Evolutionary conservation across 2,113 vertebrate genomes (phyloP).

Genomic region (Pygoscelis adeliae): DNA sequence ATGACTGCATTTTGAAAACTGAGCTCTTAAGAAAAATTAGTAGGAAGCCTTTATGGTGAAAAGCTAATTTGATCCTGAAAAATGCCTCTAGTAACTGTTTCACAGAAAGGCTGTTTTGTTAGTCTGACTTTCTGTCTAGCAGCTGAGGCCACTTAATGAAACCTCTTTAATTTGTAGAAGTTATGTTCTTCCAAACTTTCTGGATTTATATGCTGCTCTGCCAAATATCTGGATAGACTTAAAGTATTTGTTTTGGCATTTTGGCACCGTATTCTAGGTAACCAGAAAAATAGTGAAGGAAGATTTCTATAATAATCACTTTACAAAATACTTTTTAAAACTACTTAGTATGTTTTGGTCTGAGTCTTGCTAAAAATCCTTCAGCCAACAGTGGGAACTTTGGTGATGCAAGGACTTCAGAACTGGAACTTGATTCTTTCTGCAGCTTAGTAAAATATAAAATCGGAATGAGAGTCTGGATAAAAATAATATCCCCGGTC

Average conservation of each 20-base stretch:
- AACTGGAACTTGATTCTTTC: neutral
- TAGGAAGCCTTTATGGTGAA: neutral
- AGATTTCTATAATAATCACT: neutral
- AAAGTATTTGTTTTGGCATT: neutral
- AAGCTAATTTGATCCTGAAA: neutral
- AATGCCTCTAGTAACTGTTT: neutral
- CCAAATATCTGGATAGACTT: neutral
- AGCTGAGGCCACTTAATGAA: neutral
- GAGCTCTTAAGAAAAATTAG: neutral
- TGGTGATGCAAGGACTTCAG: neutral
- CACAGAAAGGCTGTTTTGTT: neutral
- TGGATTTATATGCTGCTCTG: neutral
- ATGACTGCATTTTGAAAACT: neutral
- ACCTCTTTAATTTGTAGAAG: neutral
- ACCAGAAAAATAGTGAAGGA: neutral
- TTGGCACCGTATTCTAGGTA: neutral
- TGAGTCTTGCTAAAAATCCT: neutral
- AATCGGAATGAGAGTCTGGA: neutral
- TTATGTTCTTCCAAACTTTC: neutral
- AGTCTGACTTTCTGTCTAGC: neutral
- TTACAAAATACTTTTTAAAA: neutral
- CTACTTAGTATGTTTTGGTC: neutral
- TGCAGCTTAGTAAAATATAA: neutral
- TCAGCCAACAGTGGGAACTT: neutral
- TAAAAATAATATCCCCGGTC: neutral